Percentiles rank a stretch among this genome's conserved stretches.
These are phyloP conservation scores for Eupithecia inturbata DNA, from an alignment of 2,888 invertebrate genomes.

Conservation along the genomic window DNA sequence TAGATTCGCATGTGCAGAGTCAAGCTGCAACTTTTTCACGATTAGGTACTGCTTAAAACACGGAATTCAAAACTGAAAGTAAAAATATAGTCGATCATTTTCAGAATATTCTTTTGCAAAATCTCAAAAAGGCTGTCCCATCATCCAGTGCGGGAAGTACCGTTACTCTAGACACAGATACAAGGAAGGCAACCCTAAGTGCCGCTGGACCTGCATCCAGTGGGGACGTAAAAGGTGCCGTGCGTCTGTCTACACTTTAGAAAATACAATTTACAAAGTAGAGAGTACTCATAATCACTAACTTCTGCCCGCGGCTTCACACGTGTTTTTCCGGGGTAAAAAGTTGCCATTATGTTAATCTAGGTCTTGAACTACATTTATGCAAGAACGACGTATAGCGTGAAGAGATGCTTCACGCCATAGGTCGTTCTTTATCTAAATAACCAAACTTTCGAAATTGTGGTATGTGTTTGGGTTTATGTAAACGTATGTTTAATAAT, in stretches of 20 bases:
- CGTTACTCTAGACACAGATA: conserved; percentile 35
- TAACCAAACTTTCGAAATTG: no score
- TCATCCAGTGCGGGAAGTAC: conserved; percentile 14
- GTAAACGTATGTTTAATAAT: no score
- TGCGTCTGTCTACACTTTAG: background rate
- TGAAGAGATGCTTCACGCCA: no score
- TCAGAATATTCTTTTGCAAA: background rate
- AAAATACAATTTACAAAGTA: background rate
- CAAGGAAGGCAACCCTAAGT: conserved; percentile 13
- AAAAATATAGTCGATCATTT: background rate
- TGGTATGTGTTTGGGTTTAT: no score
- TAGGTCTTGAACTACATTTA: background rate
- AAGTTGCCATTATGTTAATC: background rate
- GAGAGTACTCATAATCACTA: background rate
- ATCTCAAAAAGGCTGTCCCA: conserved; percentile 22
- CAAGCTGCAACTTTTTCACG: background rate
- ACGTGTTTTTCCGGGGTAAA: background rate
- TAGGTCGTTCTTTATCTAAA: no score
- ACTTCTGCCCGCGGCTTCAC: background rate
- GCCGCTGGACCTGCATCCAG: conserved; percentile 14
- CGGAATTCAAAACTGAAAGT: background rate
- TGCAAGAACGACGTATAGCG: background rate
- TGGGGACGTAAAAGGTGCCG: background rate
- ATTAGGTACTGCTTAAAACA: background rate
- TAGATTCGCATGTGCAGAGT: no score